A percentile compares a stretch with the other conserved stretches of the same genome.
Conservation (phyloP, 2,797 vertebrate genomes). For the Cuniculus paca region DNA sequence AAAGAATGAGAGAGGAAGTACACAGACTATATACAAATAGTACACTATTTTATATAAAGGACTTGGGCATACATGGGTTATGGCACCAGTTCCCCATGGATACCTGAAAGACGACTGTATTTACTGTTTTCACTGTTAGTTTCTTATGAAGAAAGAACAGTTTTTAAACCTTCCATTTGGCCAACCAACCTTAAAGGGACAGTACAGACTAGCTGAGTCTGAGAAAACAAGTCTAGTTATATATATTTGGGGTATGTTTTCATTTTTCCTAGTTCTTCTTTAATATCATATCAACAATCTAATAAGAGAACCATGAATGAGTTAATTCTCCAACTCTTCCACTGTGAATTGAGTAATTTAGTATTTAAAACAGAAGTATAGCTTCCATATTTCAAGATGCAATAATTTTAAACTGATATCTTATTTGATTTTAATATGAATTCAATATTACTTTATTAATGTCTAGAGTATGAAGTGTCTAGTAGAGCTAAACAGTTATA, state of each 20-base stretch:
- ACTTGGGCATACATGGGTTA: not conserved
- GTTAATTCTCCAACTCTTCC: conserved; percentile 14
- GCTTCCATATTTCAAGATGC: conserved; percentile 35
- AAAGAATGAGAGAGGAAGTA: not conserved
- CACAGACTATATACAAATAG: not conserved
- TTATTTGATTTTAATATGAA: conserved; percentile 16
- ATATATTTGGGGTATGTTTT: not conserved
- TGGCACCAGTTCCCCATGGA: not conserved
- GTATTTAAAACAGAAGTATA: conserved; percentile 38
- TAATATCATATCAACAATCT: conserved; percentile 34
- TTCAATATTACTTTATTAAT: conserved; percentile 18
- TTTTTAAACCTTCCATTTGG: conserved; percentile 32
- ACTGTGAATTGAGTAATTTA: conserved; percentile 66
- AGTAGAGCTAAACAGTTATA: not conserved
- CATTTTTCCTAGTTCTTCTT: conserved; percentile 50
- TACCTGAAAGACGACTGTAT: not conserved
- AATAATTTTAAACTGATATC: conserved; percentile 59
- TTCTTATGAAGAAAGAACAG: conserved; percentile 24
- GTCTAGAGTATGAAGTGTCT: conserved; percentile 31
- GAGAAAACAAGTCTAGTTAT: conserved; percentile 42
- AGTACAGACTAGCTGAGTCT: conserved; percentile 33
- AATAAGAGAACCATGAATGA: conserved; percentile 35
- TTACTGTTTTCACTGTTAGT: conserved; percentile 25
- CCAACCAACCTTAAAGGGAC: conserved; percentile 17
- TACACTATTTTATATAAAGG: not conserved